Evolutionary conservation across 1,140 invertebrate genomes (phyloP), one percentile per base, ranked within the genome.

Genomic region (Drosophila quadrilineata): DNA sequence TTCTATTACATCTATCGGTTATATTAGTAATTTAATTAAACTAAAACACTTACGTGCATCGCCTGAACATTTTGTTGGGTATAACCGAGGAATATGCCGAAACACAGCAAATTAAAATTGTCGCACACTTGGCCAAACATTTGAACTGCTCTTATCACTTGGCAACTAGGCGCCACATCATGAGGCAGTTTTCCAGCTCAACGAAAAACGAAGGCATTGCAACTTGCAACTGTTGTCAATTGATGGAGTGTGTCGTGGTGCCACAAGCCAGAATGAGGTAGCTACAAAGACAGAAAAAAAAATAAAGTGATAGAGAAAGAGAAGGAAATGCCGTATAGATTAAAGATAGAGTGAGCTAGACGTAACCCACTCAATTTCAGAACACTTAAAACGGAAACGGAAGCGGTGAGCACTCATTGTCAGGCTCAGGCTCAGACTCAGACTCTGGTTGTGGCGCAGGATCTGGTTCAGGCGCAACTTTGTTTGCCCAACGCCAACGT

Each of bases 371-470:
- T 73, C 73, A 48, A 60, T 66, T 66, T 52, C 43, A 41, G 28
- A 40, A 73, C 74, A 64, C 69, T 82, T 77, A 74, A 59, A 73
- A 62, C 64, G 77, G 69, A 82, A 84, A 74, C 79, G 77, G 77
- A 84, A 73, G 69, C 62, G 79, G 73, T 52, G 74, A 85, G 73
- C 70, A 71, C 59, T 77, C 79, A 84, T 84, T 84, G 77, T 84
- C 77, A 85, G 53, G 68, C 76, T 82, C 77, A 72, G n/a, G n/a
- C n/a, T n/a, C n/a, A n/a, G n/a, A n/a, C n/a, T n/a, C n/a, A n/a
- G n/a, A n/a, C n/a, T n/a, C n/a, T n/a, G n/a, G n/a, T n/a, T n/a
- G n/a, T n/a, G n/a, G n/a, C n/a, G n/a, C n/a, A n/a, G n/a, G n/a
- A n/a, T n/a, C n/a, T n/a, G n/a, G n/a, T n/a, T n/a, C n/a, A n/a